Conservation (phyloP, 2,113 vertebrate genomes). For the Hoplias malabaricus region DNA sequence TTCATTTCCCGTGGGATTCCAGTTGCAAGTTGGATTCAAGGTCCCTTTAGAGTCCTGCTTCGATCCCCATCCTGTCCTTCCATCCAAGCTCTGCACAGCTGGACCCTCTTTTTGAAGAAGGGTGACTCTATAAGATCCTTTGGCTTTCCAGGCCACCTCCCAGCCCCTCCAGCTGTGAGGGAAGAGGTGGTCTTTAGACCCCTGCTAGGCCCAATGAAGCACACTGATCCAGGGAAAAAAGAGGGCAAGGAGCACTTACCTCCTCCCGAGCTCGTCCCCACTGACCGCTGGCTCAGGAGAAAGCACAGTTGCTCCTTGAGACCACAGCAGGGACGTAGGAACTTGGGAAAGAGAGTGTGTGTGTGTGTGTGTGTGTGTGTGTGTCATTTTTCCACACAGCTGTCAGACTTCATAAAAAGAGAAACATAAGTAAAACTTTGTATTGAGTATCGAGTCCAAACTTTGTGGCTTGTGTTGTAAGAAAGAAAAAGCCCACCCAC, state of each 20-base stretch:
- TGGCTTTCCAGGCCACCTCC: background rate
- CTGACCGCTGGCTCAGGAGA: background rate
- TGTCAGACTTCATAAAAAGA: too few relatives aligned
- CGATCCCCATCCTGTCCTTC: background rate
- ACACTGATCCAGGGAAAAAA: constrained; percentile 26
- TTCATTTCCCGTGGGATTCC: too few relatives aligned
- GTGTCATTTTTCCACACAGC: background rate
- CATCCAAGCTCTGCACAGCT: background rate
- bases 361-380: background rate
- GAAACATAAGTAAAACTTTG: too few relatives aligned
- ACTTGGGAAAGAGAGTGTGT: constrained; percentile 5
- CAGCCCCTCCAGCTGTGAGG: constrained; percentile 13
- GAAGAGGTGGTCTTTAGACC: constrained; percentile 25
- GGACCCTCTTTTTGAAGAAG: constrained; percentile 3
- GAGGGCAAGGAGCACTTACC: constrained; percentile 10
- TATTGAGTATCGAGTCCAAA: background rate
- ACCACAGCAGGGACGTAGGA: constrained; percentile 26
- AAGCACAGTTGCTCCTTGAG: constrained; percentile 28
- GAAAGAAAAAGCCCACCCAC: too few relatives aligned
- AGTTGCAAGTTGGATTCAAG: background rate
- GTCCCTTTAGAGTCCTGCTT: background rate
- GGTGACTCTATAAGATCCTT: constrained; percentile 8
- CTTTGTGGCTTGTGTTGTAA: too few relatives aligned
- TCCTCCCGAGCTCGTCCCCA: constrained; percentile 16
- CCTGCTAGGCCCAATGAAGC: constrained; percentile 55